Evolutionary conservation across 2,888 invertebrate genomes (phyloP), one percentile per base, ranked within the genome.

Genomic region (Standfussiana lucernea): DNA sequence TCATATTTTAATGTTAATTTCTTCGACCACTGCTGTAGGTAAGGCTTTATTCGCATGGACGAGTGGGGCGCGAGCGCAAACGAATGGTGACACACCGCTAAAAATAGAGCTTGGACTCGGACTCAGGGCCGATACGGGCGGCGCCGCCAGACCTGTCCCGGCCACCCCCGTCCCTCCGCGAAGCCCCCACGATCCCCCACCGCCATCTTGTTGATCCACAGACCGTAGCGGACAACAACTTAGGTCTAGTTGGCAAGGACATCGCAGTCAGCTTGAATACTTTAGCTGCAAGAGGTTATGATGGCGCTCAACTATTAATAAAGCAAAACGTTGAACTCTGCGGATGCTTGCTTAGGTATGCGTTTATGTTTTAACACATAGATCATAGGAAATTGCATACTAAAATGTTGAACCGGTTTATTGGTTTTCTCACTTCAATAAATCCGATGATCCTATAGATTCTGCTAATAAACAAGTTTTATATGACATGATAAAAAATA

Each of bases 81-180:
- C 93, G 93, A 93, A 91, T 93, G 94, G 95, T 96, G 96, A 96
- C 96, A 95, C 96, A 95, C 93, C 94, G 95, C 96, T 96, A 96
- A 94, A 97, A 96, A 96, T 96, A 96, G 96, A 95, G 94, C 91
- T 92, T 87, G 72, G 89, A 86, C 88, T 91, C 90, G 91, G 91
- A 89, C 79, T 88, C 92, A 92, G 92, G 92, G 92, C 91, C 90
- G 91, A 90, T 90, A 92, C 91, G 90, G 89, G 89, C 90, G 91
- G 89, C 85, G 86, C 90, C 86, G 89, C 86, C 89, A 86, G 91
- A 91, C 92, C 92, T 90, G 92, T 90, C 93, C 90, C 87, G 91
- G 85, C 89, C 89, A 92, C 93, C 94, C 93, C 93, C 93, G 90
- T 90, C 92, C 93, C 93, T 90, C 92, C 92, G 84, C 90, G 86